Conservation (phyloP, 2,113 vertebrate species). For the Mirounga angustirostris region DNA sequence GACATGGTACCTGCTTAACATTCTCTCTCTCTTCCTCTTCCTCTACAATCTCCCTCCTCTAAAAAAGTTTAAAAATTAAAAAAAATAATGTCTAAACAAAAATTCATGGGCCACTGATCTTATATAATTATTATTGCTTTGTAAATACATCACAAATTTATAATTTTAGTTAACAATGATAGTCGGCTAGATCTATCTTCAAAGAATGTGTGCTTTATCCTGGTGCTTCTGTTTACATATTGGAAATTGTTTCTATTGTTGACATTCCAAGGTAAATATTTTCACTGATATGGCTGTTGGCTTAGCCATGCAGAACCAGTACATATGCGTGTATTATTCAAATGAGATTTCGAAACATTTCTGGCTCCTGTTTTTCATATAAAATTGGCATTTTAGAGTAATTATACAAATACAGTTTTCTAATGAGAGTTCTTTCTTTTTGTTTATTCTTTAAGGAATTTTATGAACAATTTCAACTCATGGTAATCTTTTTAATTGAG, state of each 20-base stretch:
- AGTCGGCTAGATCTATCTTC: background rate
- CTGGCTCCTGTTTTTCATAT: background rate
- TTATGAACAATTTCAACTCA: background rate
- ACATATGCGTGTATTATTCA: slow-evolving; percentile 6
- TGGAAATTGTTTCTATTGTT: background rate
- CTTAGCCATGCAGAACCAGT: background rate
- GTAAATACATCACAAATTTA: background rate
- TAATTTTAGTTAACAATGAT: background rate
- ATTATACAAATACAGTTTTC: slow-evolving; percentile 48
- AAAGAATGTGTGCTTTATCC: background rate
- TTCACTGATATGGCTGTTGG: background rate
- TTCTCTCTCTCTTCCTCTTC: background rate
- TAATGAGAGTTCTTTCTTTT: background rate
- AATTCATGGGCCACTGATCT: background rate
- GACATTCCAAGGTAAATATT: slow-evolving; percentile 34
- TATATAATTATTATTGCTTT: background rate
- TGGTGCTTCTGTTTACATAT: background rate
- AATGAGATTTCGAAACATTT: slow-evolving; percentile 50
- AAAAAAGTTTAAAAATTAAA: background rate
- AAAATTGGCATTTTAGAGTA: slow-evolving; percentile 65
- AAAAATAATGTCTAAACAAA: background rate
- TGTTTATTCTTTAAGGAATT: slow-evolving; percentile 13
- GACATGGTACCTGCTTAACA: background rate
- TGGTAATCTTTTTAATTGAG: background rate
- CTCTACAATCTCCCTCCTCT: background rate